Conservation (phyloP, 2,797 vertebrate species). For the Tachyglossus aculeatus region DNA sequence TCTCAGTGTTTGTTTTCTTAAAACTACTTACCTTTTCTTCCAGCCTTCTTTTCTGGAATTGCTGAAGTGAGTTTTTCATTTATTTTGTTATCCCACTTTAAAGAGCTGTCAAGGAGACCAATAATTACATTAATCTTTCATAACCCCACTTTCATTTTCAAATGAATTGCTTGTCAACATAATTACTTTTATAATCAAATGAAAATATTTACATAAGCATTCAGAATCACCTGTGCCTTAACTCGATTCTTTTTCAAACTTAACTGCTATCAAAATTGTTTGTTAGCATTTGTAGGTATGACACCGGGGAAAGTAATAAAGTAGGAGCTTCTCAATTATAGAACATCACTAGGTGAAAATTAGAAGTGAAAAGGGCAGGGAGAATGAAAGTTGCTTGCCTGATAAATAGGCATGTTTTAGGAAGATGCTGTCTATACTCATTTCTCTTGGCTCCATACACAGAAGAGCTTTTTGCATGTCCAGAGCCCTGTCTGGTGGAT, state of each 20-base stretch:
- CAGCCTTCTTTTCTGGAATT: neutral
- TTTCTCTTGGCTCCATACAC: too few relatives aligned
- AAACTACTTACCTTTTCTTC: conserved; percentile 36
- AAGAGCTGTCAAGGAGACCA: conserved; percentile 51
- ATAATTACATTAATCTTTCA: conserved; percentile 63
- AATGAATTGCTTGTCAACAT: conserved; percentile 50
- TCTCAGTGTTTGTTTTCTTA: conserved; percentile 9
- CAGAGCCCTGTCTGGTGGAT: too few relatives aligned
- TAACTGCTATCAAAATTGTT: too few relatives aligned
- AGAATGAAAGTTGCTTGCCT: too few relatives aligned
- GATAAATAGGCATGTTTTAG: too few relatives aligned
- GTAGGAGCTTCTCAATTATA: too few relatives aligned
- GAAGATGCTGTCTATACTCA: too few relatives aligned
- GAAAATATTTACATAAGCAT: conserved; percentile 57
- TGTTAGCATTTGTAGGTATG: too few relatives aligned
- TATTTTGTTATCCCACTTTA: conserved; percentile 55
- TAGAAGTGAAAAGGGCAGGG: too few relatives aligned
- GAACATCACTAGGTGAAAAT: too few relatives aligned
- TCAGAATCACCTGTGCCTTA: conserved; percentile 40
- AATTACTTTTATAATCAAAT: conserved; percentile 66
- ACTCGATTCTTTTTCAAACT: conserved; percentile 35
- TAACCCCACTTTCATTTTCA: conserved; percentile 47
- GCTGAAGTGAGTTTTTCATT: conserved; percentile 39
- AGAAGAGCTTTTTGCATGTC: too few relatives aligned
- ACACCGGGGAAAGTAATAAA: too few relatives aligned